phyloP scores from a whole-genome alignment of 2,888 invertebrate genomes.

The Prenolepis imparis region DNA sequence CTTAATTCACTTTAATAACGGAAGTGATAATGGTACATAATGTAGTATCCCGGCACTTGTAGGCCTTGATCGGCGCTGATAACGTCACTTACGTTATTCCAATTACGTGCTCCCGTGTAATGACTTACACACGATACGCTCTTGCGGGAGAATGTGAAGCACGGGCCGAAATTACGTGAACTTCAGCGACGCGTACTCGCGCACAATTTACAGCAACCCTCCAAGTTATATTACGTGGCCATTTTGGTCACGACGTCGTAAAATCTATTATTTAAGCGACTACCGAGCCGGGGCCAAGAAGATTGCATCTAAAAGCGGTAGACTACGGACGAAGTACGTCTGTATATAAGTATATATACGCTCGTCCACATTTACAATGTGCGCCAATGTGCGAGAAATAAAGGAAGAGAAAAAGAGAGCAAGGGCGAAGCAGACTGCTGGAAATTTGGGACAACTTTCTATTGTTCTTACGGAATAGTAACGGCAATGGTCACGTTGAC shows the following conservation, averaged over 20 bases:
- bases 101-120: conserved; percentile 49
- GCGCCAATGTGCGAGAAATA: neutral
- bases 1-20: conserved; percentile 57
- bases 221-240: conserved; percentile 66
- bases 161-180: conserved; percentile 55
- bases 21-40: conserved; percentile 52
- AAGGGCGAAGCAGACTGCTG: neutral
- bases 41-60: conserved; percentile 45
- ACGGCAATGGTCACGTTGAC: neutral
- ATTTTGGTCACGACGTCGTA: conserved; percentile 73
- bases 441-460: conserved; percentile 22
- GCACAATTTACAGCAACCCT: conserved; percentile 64
- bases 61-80: conserved; percentile 44
- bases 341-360: neutral
- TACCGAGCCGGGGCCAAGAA: conserved; percentile 65
- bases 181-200: conserved; percentile 42
- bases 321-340: conserved; percentile 28
- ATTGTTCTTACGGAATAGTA: conserved; percentile 12
- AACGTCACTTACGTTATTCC: conserved; percentile 55
- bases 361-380: conserved; percentile 28
- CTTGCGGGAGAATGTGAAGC: conserved; percentile 49
- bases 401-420: neutral
- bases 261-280: conserved; percentile 75
- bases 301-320: conserved; percentile 68
- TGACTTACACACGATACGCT: conserved; percentile 49